Conservation (phyloP, 2,113 vertebrate species). For the Loxodonta africana region DNA sequence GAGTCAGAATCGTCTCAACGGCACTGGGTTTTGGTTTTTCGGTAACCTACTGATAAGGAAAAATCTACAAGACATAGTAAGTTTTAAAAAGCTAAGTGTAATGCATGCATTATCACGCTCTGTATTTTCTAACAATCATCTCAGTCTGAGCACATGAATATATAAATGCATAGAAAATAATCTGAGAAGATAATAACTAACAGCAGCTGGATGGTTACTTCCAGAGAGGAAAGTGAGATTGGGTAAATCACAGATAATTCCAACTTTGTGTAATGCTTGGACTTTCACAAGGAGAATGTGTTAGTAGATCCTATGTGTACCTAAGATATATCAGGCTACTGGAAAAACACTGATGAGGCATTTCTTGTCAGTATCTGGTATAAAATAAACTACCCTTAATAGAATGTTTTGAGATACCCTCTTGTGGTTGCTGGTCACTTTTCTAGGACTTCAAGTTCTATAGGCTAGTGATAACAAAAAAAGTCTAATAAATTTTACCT, state of each 20-base stretch:
- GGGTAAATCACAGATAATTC: not conserved
- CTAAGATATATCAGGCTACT: not conserved
- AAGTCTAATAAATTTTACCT: not conserved
- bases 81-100: not conserved
- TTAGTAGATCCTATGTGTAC: not conserved
- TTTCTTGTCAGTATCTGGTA: slow-evolving; percentile 5
- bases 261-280: slow-evolving; percentile 11
- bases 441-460: slow-evolving; percentile 33
- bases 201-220: not conserved
- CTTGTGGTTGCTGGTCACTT: not conserved
- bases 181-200: not conserved
- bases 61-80: not conserved
- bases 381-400: slow-evolving; percentile 23
- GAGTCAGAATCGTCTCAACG: no score
- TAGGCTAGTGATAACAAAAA: not conserved
- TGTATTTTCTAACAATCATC: slow-evolving; percentile 15
- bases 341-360: slow-evolving; percentile 38
- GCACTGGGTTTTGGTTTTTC: no score
- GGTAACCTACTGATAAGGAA: not conserved
- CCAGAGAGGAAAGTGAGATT: not conserved
- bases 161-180: slow-evolving; percentile 29
- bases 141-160: not conserved
- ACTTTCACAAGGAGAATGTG: not conserved
- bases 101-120: not conserved
- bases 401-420: slow-evolving; percentile 5